Percentiles rank a stretch among this genome's conserved stretches.
Conservation (phyloP, 2,797 vertebrate species). For the Tiaroga cobitis region DNA sequence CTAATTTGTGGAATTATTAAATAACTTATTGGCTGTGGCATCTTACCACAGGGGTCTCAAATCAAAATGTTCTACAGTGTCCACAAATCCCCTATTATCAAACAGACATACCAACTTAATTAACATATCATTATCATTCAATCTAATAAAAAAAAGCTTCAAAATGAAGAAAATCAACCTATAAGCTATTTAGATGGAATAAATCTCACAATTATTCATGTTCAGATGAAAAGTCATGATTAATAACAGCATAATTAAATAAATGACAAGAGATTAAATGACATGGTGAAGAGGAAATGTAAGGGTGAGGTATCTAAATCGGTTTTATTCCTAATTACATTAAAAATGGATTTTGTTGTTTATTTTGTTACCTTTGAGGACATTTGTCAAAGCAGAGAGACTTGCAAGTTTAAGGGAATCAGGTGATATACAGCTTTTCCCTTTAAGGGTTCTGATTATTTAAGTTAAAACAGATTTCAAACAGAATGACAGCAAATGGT, state of each 20-base stretch:
- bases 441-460: slow-evolving; percentile 29
- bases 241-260: not conserved
- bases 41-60: not conserved
- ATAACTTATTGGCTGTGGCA: not conserved
- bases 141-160: not conserved
- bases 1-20: not conserved
- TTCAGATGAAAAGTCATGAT: not conserved
- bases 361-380: not conserved
- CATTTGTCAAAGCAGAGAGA: not conserved
- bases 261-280: not conserved
- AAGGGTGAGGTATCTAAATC: not conserved
- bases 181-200: not conserved
- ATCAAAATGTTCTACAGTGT: not conserved
- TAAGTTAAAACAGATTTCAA: slow-evolving; percentile 37
- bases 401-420: not conserved
- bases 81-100: not conserved
- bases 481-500: slow-evolving; percentile 5
- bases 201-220: not conserved
- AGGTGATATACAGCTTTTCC: slow-evolving; percentile 6
- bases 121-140: not conserved
- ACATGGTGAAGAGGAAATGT: not conserved
- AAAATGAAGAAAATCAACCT: not conserved
- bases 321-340: not conserved
- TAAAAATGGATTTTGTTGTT: not conserved
- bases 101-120: not conserved